Conservation (phyloP, 1,140 invertebrate species). For the Trinorchestia longiramus region DNA sequence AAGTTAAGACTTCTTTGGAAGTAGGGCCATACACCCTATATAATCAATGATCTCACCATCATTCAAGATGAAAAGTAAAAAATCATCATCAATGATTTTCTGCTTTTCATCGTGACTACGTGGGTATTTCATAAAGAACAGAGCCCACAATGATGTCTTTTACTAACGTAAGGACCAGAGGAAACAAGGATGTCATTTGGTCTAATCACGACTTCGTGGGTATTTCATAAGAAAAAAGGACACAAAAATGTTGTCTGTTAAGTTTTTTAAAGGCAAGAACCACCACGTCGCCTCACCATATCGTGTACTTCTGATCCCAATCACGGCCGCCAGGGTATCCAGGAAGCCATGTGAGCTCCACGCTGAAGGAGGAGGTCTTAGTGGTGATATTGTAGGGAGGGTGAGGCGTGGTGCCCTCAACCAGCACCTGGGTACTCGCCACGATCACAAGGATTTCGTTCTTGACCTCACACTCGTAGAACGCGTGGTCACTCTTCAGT, state of each 20-base stretch:
- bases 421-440: constrained; percentile 88
- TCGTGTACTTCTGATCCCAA: constrained; percentile 93
- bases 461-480: constrained; percentile 90
- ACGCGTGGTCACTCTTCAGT: constrained; percentile 89
- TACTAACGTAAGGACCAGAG: constrained; percentile 27
- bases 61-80: too few relatives aligned
- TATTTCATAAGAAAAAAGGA: constrained; percentile 39
- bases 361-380: constrained; percentile 87
- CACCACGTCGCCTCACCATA: too few relatives aligned
- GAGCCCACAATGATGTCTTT: constrained; percentile 57
- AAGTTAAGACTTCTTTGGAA: too few relatives aligned
- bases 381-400: constrained; percentile 93
- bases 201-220: background rate
- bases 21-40: too few relatives aligned
- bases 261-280: too few relatives aligned
- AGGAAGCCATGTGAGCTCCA: constrained; percentile 91
- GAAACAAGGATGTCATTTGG: background rate
- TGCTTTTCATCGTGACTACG: background rate
- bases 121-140: constrained; percentile 21
- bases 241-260: constrained; percentile 61
- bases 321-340: constrained; percentile 94
- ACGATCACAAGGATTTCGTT: constrained; percentile 96
- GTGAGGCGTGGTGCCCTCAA: constrained; percentile 96
- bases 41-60: too few relatives aligned
- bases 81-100: too few relatives aligned